Conservation (phyloP, 2,888 invertebrate species). For the Brachynemurus nebulosus region DNA sequence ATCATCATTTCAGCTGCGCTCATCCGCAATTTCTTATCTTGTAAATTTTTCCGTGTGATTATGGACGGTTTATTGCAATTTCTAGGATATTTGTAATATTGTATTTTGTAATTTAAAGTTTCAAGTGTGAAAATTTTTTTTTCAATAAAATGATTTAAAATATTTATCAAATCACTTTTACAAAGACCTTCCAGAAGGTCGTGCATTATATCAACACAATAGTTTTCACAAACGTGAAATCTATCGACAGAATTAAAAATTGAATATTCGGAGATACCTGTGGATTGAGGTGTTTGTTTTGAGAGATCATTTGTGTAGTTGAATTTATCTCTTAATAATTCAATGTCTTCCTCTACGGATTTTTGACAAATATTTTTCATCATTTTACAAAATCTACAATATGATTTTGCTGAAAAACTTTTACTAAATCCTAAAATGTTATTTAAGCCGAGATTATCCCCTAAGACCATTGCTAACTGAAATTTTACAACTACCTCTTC, state of each 20-base stretch:
- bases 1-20: not conserved
- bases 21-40: not conserved
- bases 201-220: not conserved
- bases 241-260: not conserved
- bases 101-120: not conserved
- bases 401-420: not conserved
- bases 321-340: not conserved
- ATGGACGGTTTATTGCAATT: not conserved
- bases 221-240: not conserved
- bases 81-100: not conserved
- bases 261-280: not conserved
- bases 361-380: not conserved
- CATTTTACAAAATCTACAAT: not conserved
- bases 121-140: not conserved
- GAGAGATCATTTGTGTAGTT: not conserved
- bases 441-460: not conserved
- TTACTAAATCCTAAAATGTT: not conserved
- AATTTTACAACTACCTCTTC: not conserved
- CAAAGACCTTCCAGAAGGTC: not conserved
- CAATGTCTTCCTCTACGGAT: not conserved
- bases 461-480: not conserved
- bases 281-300: not conserved
- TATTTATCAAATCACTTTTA: not conserved
- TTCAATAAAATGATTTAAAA: not conserved
- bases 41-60: not conserved